A percentile compares a stretch with the other conserved stretches of the same genome.
Conservation (phyloP, 2,113 vertebrate genomes). For the Actinemys pallida region DNA sequence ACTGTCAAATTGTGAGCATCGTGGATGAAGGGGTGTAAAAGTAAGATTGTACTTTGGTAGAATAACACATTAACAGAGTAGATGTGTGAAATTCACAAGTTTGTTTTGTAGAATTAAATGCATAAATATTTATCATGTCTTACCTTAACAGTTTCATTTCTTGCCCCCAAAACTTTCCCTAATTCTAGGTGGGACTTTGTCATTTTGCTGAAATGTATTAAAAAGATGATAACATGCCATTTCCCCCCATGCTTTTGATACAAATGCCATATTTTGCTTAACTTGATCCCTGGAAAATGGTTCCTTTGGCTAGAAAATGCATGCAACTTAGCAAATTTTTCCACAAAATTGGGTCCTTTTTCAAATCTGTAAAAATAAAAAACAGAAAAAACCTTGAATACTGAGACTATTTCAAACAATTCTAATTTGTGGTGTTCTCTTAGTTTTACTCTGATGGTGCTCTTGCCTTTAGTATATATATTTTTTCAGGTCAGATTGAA, state of each 20-base stretch:
- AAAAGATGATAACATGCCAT: not conserved
- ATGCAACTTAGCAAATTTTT: not conserved
- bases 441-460: not conserved
- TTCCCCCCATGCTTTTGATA: not conserved
- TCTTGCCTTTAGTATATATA: not conserved
- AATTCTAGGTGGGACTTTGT: not conserved
- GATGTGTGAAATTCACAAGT: not conserved
- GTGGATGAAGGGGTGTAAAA: not conserved
- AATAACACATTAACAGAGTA: not conserved
- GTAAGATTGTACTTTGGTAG: not conserved
- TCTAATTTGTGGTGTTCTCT: not conserved
- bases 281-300: not conserved
- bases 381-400: not conserved
- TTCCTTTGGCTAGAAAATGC: not conserved
- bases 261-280: not conserved
- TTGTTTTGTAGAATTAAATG: not conserved
- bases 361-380: not conserved
- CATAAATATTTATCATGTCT: not conserved
- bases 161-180: not conserved
- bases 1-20: not conserved
- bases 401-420: not conserved
- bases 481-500: not conserved
- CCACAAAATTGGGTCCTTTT: not conserved
- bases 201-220: not conserved
- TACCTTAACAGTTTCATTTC: not conserved